Evolutionary conservation across 2,113 vertebrate genomes (phyloP).

Genomic region (Python bivittatus): DNA sequence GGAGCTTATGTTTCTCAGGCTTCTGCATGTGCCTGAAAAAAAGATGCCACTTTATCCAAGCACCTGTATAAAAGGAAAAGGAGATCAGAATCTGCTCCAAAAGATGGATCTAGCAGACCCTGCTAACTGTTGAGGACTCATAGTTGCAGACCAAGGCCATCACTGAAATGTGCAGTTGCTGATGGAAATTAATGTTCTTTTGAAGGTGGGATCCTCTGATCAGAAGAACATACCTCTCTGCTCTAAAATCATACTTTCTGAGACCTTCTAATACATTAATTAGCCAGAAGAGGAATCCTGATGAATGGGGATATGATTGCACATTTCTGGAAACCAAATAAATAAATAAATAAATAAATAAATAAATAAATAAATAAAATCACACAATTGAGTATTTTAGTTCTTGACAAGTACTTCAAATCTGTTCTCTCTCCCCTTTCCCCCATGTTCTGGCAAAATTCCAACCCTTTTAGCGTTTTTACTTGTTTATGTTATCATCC

Average conservation of each 20-base stretch:
- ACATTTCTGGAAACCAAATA: neutral
- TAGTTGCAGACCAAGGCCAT: neutral
- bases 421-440: neutral
- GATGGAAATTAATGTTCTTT: neutral
- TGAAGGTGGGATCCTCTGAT: neutral
- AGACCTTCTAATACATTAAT: neutral
- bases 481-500: neutral
- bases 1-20: neutral
- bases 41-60: neutral
- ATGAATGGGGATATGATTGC: neutral
- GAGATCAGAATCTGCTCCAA: neutral
- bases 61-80: neutral
- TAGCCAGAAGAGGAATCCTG: neutral
- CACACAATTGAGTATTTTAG: neutral
- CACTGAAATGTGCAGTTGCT: neutral
- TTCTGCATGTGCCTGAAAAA: neutral
- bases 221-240: neutral
- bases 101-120: neutral
- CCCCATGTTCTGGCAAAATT: neutral
- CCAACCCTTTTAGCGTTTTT: neutral
- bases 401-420: neutral
- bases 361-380: neutral
- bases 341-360: too few species aligned
- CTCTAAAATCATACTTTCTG: neutral
- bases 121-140: neutral